Evolutionary conservation across 1,140 invertebrate genomes (phyloP).

Genomic region (Drosophila pseudoobscura): DNA sequence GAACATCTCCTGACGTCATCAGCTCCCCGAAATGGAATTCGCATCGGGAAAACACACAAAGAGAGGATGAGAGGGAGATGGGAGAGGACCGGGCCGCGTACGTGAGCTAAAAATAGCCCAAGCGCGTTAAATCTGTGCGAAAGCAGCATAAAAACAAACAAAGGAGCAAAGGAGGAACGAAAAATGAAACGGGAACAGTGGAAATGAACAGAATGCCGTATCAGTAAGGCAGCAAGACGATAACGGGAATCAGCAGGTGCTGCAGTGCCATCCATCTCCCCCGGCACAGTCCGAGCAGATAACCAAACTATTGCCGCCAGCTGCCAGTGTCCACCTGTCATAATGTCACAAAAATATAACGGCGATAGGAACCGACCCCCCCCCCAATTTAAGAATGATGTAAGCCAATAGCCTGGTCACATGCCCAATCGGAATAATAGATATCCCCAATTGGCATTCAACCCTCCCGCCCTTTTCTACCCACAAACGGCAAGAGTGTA

Average conservation of each 20-base stretch:
- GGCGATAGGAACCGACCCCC: no score
- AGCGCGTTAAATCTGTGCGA: constrained; percentile 19
- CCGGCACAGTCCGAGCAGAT: background rate
- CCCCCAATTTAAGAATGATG: no score
- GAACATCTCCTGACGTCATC: constrained; percentile 42
- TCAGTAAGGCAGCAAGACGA: constrained; percentile 12
- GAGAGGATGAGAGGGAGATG: constrained; percentile 25
- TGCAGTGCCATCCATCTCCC: background rate
- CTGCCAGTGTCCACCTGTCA: no score
- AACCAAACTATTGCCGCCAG: background rate
- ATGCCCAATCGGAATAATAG: constrained; percentile 13
- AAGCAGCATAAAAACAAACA: constrained; percentile 31
- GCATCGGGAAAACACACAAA: constrained; percentile 27
- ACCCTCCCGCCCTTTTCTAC: background rate
- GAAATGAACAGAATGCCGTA: constrained; percentile 17
- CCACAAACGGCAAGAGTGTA: constrained; percentile 9
- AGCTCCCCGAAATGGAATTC: constrained; percentile 24
- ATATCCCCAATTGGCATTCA: constrained; percentile 38
- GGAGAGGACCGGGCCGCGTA: background rate
- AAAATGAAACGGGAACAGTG: constrained; percentile 31
- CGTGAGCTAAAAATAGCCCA: constrained; percentile 38
- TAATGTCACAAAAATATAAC: no score
- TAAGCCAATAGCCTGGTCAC: no score
- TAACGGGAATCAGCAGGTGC: constrained; percentile 11
- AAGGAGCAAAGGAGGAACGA: constrained; percentile 34